Evolutionary conservation across 2,113 vertebrate genomes (phyloP), one percentile per base, ranked within the genome.

Genomic region (Chaetops frenatus): DNA sequence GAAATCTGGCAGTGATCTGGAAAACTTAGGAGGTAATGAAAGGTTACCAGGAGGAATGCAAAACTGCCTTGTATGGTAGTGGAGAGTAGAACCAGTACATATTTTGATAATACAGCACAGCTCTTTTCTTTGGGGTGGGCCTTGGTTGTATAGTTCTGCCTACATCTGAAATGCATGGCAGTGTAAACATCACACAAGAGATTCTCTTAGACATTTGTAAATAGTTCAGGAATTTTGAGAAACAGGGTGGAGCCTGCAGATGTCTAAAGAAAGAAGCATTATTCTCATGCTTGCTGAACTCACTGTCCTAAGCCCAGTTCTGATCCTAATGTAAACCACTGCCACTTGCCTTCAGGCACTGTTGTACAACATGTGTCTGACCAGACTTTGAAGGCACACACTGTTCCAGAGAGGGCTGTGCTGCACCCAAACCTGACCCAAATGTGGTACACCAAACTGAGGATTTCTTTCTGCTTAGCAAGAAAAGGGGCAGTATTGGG

Each of bases 61-160:
- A 89, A 97, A 96, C 95, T 94, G 97, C 99, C 99, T 99, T 99
- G 96, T 99, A 98, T 98, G 98, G 98, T 98, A 97, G 97, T 90
- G 92, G 95, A 80, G 93, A 90, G 81, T 72, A 86, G 80, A 94
- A 91, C 56, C 42, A 95, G 65, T 33, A 45, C 96, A 90, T 94
- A 91, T 90, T 95, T 94, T 74, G 90, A 91, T 74, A 81, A 77
- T 67, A 88, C 58, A 88, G 82, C 29, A 6, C 48, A 72, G 86
- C 76, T 93, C 92, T 90, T 93, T 91, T 93, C 90, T 92, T 90
- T 80, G 85, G 82, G 65, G 47, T 76, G 84, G 89, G 84, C 58
- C 87, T 69, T 80, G n/a, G 36, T 83, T 86, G 33, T 72, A 71
- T 29, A 83, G 72, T 56, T 72, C 36, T 76, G 74, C 61, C 79